Base-by-base conservation (phyloP, 2,113 vertebrate species). In the Romanogobio albipinnatus region DNA sequence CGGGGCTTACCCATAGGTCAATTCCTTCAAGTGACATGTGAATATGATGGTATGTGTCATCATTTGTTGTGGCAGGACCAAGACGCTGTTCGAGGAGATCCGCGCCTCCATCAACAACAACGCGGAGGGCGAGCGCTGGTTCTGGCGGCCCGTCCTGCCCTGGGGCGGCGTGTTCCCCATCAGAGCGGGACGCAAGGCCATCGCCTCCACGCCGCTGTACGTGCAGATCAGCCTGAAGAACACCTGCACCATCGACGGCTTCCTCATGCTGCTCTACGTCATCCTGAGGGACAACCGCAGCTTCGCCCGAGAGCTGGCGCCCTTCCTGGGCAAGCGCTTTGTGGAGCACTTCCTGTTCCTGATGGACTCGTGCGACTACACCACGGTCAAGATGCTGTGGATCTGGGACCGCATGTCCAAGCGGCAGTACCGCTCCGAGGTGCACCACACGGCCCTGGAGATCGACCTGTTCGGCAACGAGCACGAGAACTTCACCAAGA, bases 331-430 rank as follows among this genome's bases (percentile, higher is more conserved):
- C 13, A 95, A 95, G 85, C 95, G 94, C 78, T 97, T 97, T 88
- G 91, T 97, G 78, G 94, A 97, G 84, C 94, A 93, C 84, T 97
- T 97, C 91, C 95, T 97, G 47, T 93, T 96, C 89, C 93, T 97
- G 89, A 97, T 97, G 96, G 96, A 97, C 91, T 96, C 95, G 62
- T 97, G 94, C 59, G 95, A 95, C 90, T 97, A 96, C 92, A 95
- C 96, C 88, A 96, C 95, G 0, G 96, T 97, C 74, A 97, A 97
- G 93, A 94, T 97, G 88, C 93, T 97, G 91, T 97, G 96, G 96
- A 97, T 97, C 90, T 96, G 95, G 96, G 95, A 96, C 93, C 93
- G 95, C 90, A 97, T 97, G 96, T 96, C 96, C 59, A 97, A 96
- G 88, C 92, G 91, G 29, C 96, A 97, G 86, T 97, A 97, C 91